Evolutionary conservation across 2,888 invertebrate genomes (phyloP).

Genomic region (Ceraclea dissimilis): DNA sequence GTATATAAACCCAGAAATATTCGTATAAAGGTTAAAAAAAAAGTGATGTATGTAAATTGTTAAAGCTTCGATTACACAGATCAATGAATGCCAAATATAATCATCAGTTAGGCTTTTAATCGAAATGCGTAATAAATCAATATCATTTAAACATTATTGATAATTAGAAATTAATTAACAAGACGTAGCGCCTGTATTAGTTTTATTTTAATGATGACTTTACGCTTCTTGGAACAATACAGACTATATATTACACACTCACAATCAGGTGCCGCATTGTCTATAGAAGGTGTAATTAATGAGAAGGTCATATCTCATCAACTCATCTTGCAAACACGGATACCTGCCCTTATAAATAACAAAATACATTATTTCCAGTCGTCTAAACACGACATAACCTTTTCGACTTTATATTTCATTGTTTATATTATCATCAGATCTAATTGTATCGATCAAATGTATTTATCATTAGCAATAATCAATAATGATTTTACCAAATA

Average conservation of each 20-base stretch:
- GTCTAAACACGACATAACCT: conserved; percentile 15
- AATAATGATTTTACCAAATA: conserved; percentile 1
- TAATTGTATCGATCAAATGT: conserved; percentile 1
- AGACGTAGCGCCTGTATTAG: no score
- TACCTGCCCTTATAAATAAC: background rate
- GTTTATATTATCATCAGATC: background rate
- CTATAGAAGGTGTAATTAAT: conserved; percentile 16
- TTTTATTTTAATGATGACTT: background rate
- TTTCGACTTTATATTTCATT: background rate
- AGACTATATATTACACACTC: background rate
- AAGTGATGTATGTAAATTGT: no score
- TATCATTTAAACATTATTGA: no score
- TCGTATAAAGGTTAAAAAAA: no score
- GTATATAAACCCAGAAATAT: no score
- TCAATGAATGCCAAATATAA: no score
- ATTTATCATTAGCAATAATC: background rate
- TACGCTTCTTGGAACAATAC: background rate
- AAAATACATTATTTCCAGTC: background rate
- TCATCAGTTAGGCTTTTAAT: no score
- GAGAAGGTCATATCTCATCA: conserved; percentile 18
- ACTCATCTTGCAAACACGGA: conserved; percentile 11
- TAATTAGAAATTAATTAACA: no score
- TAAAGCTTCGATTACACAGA: no score
- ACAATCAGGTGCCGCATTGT: conserved; percentile 17
- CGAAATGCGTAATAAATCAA: no score